Conservation (phyloP, 2,797 vertebrate genomes). For the Poliocrania exsul region DNA sequence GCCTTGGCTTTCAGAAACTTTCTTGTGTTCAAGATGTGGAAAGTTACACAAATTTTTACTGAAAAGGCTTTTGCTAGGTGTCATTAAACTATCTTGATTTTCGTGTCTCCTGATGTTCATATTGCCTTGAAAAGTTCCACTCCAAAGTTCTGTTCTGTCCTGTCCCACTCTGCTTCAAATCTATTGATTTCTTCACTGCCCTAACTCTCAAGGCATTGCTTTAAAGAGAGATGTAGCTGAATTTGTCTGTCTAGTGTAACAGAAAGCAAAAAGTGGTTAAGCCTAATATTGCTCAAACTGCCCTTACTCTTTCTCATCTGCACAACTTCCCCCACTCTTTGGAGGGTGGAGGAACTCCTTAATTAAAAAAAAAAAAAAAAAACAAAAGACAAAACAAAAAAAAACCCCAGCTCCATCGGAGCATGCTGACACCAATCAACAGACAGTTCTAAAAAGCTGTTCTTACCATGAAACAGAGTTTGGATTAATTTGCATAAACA, state of each 20-base stretch:
- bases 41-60: background rate
- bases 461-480: background rate
- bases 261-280: background rate
- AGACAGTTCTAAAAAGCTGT: background rate
- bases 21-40: background rate
- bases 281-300: background rate
- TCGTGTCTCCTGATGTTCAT: background rate
- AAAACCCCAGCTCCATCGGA: background rate
- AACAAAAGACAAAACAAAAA: background rate
- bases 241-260: background rate
- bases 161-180: background rate
- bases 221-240: background rate
- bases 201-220: background rate
- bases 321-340: background rate
- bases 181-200: background rate
- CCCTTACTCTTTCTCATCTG: background rate
- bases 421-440: background rate
- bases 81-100: background rate
- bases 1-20: background rate
- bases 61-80: background rate
- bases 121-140: background rate
- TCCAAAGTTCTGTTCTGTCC: background rate
- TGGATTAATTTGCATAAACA: background rate
- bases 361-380: background rate
- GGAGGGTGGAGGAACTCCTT: background rate